Base-by-base conservation (phyloP, 1,140 invertebrate species). In the Prorops nasuta region DNA sequence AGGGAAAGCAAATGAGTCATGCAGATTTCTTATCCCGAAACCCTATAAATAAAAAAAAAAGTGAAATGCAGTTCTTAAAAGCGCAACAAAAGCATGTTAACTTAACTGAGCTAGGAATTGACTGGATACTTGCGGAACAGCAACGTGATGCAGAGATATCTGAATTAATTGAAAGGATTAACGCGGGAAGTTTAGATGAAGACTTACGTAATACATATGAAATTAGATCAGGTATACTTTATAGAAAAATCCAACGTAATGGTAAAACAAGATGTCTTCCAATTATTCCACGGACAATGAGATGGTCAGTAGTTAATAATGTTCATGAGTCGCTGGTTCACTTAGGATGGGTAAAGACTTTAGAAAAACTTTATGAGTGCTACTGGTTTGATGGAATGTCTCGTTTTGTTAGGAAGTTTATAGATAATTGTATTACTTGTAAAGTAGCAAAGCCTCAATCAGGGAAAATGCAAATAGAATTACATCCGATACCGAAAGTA, bases 251-350 rank as follows among this genome's bases (percentile, higher is more conserved):
- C 1, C 62, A 10, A 28, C 10, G 4, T 10, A 10, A 10, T 6
- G 24, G 4, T 10, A 28, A 28, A 10, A 10, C 10, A 6, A 10
- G 4, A 28, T 28, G 24, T 28, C 4, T 28, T 28, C 4, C 4
- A 10, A 28, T 10, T 28, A 6, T 28, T 28, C 24, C 24, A 28
- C 24, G 24, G 10, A 4, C 4, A 28, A 28, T 68, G 15, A 44
- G 42, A 40, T 68, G 63, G 58, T 63, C 63, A 1, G 41, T 74
- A 6, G 63, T 76, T 37, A 66, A 71, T 21, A 52, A 60, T 39
- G 46, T 66, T 6, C 74, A 72, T 42, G 63, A 28, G 10, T 28
- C 10, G 24, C 24, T 44, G 12, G 46, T 53, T 39, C 24, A 28
- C 24, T 4, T 28, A 28, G 24, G 24, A 6, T 4, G 4, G 4